Conservation (phyloP, 1,140 invertebrate species). For the Drosophila nigrodunni region DNA sequence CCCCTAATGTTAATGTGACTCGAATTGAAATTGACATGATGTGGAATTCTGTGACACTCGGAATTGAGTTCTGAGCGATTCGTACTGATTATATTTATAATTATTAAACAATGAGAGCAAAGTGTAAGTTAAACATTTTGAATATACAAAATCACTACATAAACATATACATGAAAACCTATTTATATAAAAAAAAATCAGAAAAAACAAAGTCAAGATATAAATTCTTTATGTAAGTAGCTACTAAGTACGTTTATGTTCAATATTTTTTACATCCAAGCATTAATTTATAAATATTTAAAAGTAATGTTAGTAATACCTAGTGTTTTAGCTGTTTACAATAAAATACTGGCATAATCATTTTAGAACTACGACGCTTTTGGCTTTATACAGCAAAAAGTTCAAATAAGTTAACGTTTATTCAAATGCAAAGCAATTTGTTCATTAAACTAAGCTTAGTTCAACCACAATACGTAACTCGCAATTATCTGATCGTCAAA, state of each 20-base stretch:
- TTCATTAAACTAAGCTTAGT: constrained; percentile 39
- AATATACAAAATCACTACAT: constrained; percentile 46
- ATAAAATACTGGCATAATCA: constrained; percentile 65
- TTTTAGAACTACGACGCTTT: constrained; percentile 62
- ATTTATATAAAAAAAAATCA: constrained; percentile 43
- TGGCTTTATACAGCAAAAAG: constrained; percentile 61
- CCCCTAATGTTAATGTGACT: neutral
- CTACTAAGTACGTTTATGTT: constrained; percentile 61
- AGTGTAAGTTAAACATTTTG: constrained; percentile 53
- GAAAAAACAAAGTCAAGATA: constrained; percentile 34
- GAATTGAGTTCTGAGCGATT: constrained; percentile 52
- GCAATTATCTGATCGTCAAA: constrained; percentile 47
- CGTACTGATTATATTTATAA: constrained; percentile 73
- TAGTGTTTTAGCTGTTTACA: constrained; percentile 32
- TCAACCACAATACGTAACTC: constrained; percentile 50
- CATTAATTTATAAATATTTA: constrained; percentile 66
- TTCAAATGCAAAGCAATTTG: constrained; percentile 68
- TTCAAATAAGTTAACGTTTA: constrained; percentile 44
- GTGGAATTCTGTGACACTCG: constrained; percentile 22
- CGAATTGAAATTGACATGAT: neutral
- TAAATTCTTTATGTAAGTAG: constrained; percentile 49
- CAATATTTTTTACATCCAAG: constrained; percentile 62
- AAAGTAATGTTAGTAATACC: constrained; percentile 35
- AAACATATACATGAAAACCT: constrained; percentile 60
- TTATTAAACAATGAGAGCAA: constrained; percentile 32